Conservation (phyloP, 35 echinoderm and acorn worm species). For the Anneissia japonica region DNA sequence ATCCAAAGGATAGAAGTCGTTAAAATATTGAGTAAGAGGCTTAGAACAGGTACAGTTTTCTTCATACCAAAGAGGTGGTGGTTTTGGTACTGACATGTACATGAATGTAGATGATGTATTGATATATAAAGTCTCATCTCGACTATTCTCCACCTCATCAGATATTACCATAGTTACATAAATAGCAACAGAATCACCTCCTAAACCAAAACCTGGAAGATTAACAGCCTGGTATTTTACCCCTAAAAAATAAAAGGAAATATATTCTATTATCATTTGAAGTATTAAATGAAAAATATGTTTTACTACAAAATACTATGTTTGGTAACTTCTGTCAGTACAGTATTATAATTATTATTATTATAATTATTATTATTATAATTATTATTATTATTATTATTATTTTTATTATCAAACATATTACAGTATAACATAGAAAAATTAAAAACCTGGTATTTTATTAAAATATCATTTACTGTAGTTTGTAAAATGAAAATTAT, state of each 20-base stretch:
- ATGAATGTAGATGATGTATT: conserved; percentile 59
- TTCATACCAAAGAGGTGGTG: conserved; percentile 31
- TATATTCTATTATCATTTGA: too few species aligned
- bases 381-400: too few species aligned
- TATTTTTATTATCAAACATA: too few species aligned
- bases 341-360: too few species aligned
- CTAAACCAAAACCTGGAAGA: conserved; percentile 38
- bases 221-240: conserved; percentile 35
- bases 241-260: conserved; percentile 23
- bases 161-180: conserved; percentile 59
- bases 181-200: conserved; percentile 37
- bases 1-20: not conserved
- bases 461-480: too few species aligned
- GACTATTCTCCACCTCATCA: conserved; percentile 32
- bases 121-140: conserved; percentile 23
- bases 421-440: too few species aligned
- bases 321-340: too few species aligned
- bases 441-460: too few species aligned
- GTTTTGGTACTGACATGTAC: conserved; percentile 35
- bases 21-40: conserved; percentile 6
- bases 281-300: too few species aligned
- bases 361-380: too few species aligned
- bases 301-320: too few species aligned
- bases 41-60: conserved; percentile 70
- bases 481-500: too few species aligned